phyloP scores from a whole-genome alignment of 2,888 invertebrate species.

The Acronicta leporina region DNA sequence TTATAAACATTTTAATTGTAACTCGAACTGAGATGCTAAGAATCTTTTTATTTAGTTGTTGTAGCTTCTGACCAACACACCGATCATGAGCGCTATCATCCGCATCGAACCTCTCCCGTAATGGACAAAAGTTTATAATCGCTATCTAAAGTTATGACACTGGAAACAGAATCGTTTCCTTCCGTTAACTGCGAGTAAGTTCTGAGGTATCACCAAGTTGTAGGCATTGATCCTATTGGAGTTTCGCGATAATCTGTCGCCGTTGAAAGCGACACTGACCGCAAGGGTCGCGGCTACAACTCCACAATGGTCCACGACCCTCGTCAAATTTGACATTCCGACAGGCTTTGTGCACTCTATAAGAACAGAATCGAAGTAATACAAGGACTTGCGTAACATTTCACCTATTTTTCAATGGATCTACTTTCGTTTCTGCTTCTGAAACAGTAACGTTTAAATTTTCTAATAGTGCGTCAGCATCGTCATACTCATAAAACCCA shows the following conservation, averaged over 20 bases:
- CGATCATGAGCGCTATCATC: neutral
- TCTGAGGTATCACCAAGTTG: slow-evolving; percentile 58
- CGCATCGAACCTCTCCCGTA: neutral
- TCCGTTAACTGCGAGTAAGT: slow-evolving; percentile 29
- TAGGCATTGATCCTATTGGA: slow-evolving; percentile 65
- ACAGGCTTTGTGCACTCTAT: slow-evolving; percentile 54
- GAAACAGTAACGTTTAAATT: neutral
- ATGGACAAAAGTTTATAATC: slow-evolving; percentile 23
- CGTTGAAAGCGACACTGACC: slow-evolving; percentile 70
- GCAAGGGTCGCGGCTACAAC: slow-evolving; percentile 58
- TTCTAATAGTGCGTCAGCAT: neutral
- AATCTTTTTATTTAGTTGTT: too few relatives aligned
- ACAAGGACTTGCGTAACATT: slow-evolving; percentile 6
- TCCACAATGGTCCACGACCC: slow-evolving; percentile 56
- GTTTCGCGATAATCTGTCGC: slow-evolving; percentile 62
- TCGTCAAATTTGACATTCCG: slow-evolving; percentile 76
- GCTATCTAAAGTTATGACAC: slow-evolving; percentile 13
- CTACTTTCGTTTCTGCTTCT: neutral
- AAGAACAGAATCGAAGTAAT: slow-evolving; percentile 25
- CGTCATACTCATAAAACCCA: slow-evolving; percentile 10
- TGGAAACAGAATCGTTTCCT: neutral
- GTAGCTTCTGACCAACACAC: neutral
- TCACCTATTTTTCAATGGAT: slow-evolving; percentile 8
- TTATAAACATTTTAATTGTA: neutral
- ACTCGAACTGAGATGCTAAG: too few relatives aligned